Conservation (phyloP, 2,113 vertebrate species). For the Elgaria multicarinata region DNA sequence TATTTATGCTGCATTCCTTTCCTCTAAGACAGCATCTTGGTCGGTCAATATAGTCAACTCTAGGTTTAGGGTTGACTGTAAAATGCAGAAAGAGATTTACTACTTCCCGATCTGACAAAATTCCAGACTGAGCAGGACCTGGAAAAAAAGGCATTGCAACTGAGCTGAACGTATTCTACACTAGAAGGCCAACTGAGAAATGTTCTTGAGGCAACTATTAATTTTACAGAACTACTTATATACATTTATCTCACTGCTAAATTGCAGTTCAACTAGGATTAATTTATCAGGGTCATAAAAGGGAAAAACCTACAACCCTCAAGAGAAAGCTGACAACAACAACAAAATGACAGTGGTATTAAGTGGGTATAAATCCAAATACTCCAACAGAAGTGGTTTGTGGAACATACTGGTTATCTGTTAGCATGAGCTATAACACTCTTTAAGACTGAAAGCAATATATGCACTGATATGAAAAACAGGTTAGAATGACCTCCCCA, state of each 20-base stretch:
- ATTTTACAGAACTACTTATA: not conserved
- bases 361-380: not conserved
- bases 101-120: constrained; percentile 92
- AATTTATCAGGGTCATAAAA: not conserved
- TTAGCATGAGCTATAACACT: not conserved
- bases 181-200: not conserved
- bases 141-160: constrained; percentile 73
- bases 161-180: not conserved
- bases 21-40: constrained; percentile 92
- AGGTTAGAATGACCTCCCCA: not conserved
- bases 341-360: not conserved
- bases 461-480: not conserved
- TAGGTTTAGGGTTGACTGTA: constrained; percentile 95
- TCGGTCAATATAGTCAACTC: constrained; percentile 92
- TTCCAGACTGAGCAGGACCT: constrained; percentile 96
- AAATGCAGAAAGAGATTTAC: constrained; percentile 97
- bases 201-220: not conserved
- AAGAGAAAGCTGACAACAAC: constrained; percentile 1
- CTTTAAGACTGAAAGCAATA: not conserved
- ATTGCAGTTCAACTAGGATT: not conserved
- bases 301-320: not conserved
- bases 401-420: not conserved
- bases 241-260: not conserved
- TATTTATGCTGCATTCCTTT: constrained; percentile 92
- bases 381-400: not conserved